phyloP scores from a whole-genome alignment of 2,797 vertebrate species.

The Thunnus albacares region DNA sequence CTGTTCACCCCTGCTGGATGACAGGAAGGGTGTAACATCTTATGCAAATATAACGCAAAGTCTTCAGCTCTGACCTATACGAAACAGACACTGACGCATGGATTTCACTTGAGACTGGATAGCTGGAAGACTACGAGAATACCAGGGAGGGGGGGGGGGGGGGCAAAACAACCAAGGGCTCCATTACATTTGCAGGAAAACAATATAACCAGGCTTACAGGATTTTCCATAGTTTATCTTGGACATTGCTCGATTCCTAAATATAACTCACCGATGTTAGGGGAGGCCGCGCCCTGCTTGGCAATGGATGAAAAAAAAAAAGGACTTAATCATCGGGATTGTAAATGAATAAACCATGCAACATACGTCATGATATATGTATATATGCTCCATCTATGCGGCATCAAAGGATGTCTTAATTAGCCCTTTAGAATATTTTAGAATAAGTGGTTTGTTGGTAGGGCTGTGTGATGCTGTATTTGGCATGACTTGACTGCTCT shows the following conservation, averaged over 20 bases:
- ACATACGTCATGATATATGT: conserved; percentile 12
- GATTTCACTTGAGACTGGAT: conserved; percentile 28
- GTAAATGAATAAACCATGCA: conserved; percentile 22
- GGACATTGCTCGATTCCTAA: conserved; percentile 41
- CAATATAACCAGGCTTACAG: conserved; percentile 12
- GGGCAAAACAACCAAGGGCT: conserved; percentile 29
- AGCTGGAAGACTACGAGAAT: conserved; percentile 13
- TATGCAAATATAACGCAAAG: not conserved
- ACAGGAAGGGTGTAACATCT: not conserved
- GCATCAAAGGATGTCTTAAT: conserved; percentile 49
- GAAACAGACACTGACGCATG: conserved; percentile 42
- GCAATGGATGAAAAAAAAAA: conserved; percentile 31
- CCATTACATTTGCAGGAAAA: conserved; percentile 43
- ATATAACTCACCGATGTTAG: conserved; percentile 30
- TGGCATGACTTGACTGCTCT: conserved; percentile 35
- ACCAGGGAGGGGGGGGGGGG: not conserved
- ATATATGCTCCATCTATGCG: conserved; percentile 20
- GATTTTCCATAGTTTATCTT: conserved; percentile 48
- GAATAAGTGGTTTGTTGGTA: conserved; percentile 31
- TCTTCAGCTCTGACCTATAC: not conserved
- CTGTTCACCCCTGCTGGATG: conserved; percentile 28
- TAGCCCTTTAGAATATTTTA: conserved; percentile 48
- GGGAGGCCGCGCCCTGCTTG: conserved; percentile 26
- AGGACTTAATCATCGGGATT: conserved; percentile 23
- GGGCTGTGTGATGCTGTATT: conserved; percentile 27